Evolutionary conservation across 2,113 vertebrate genomes (phyloP).

Genomic region (Pitta sordida): DNA sequence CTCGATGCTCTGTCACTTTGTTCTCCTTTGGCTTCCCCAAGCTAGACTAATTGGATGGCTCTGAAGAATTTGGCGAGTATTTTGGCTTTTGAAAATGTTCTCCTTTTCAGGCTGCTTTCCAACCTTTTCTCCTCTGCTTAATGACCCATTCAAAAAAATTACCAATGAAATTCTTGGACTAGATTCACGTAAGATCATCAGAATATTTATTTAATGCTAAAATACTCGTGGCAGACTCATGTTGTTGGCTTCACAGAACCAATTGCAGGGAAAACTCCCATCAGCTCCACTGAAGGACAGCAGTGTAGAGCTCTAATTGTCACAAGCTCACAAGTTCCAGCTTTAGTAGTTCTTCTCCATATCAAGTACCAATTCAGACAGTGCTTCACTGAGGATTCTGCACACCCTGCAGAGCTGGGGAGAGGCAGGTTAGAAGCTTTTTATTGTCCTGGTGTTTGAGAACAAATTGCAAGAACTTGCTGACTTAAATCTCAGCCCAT

Average conservation of each 20-base stretch:
- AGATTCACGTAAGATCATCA: constrained; percentile 62
- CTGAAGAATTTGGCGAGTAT: background rate
- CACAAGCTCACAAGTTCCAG: background rate
- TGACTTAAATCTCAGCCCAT: background rate
- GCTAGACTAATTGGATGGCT: constrained; percentile 37
- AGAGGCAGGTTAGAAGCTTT: background rate
- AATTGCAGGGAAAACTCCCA: constrained; percentile 46
- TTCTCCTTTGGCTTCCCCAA: constrained; percentile 10
- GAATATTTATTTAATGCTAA: constrained; percentile 58
- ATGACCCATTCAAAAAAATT: constrained; percentile 48
- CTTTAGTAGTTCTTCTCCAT: background rate
- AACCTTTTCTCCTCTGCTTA: constrained; percentile 45
- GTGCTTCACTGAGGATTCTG: background rate
- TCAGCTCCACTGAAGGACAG: constrained; percentile 20
- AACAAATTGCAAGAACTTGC: background rate
- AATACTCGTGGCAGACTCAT: constrained; percentile 60
- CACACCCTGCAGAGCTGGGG: background rate
- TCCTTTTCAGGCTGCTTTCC: constrained; percentile 52
- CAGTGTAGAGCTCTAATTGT: constrained; percentile 42
- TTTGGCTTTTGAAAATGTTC: constrained; percentile 47
- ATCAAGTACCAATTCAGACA: background rate
- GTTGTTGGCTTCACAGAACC: constrained; percentile 43
- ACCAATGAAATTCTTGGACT: constrained; percentile 29
- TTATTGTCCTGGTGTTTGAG: background rate
- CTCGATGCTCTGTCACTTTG: background rate